A percentile compares a stretch with the other conserved stretches of the same genome.
These are phyloP conservation scores for Scaptodrosophila lebanonensis DNA, from an alignment of 1,140 invertebrate species.

Conservation along the genomic window DNA sequence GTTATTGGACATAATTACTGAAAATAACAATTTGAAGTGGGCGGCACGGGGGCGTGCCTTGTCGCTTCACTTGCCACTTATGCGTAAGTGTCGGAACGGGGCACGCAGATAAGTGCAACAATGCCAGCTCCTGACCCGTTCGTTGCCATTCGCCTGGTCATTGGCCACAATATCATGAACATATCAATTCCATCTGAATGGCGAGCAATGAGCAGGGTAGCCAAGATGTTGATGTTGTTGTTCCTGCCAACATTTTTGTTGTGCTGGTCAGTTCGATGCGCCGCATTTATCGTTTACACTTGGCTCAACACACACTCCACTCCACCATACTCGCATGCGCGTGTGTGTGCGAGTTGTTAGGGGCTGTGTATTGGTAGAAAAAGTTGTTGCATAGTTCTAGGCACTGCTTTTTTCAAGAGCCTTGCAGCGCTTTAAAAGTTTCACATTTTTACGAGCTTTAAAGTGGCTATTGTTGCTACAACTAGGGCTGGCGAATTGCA, in stretches of 20 bases:
- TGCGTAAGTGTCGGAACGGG: constrained; percentile 60
- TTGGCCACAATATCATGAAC: constrained; percentile 34
- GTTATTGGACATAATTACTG: constrained; percentile 74
- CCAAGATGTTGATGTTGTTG: constrained; percentile 36
- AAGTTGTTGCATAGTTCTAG: too few relatives aligned
- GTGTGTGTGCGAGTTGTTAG: too few relatives aligned
- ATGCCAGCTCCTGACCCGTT: constrained; percentile 20
- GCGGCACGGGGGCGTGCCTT: not conserved
- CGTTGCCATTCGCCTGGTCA: not conserved
- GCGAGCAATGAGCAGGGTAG: constrained; percentile 28
- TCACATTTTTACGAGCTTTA: too few relatives aligned
- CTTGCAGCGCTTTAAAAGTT: too few relatives aligned
- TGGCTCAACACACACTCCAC: too few relatives aligned
- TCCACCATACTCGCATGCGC: too few relatives aligned
- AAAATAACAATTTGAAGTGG: constrained; percentile 59
- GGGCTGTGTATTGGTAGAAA: too few relatives aligned
- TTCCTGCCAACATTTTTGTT: constrained; percentile 16
- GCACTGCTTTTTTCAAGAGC: too few relatives aligned
- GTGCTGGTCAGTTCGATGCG: constrained; percentile 26
- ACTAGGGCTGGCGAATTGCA: too few relatives aligned
- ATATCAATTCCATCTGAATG: constrained; percentile 70
- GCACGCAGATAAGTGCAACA: constrained; percentile 66
- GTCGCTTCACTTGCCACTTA: constrained; percentile 34
- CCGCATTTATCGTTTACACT: constrained; percentile 57
- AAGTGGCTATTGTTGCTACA: too few relatives aligned